Evolutionary conservation across 2,888 invertebrate genomes (phyloP), one percentile per base, ranked within the genome.

Genomic region (Saturnia japonica): DNA sequence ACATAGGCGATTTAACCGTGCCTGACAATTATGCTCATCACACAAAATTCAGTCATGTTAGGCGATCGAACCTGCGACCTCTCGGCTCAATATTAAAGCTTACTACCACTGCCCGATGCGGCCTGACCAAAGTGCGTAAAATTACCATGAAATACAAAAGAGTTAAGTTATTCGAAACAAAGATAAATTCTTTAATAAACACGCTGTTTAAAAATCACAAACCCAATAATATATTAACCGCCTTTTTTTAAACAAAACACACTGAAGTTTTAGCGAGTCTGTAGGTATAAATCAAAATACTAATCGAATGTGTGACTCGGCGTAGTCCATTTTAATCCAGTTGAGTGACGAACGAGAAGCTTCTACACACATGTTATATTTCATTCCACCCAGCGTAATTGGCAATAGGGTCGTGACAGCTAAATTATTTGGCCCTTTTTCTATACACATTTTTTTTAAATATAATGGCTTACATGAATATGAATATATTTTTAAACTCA

Each of bases 271-370:
- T 12, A 11, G 25, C 16, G 57, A 14, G 57, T 3, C 28, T 28
- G 6, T 57, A n/a, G n/a, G n/a, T n/a, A 25, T 28, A 60, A 60
- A 60, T 60, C 28, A 28, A 54, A 54, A 11, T 54, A 60, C 57
- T 28, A 60, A 60, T 60, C 57, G 14, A 60, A 60, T 60, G 57
- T 60, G 11, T 60, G 47, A 51, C 57, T 60, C 57, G 57, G 25
- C 28, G 28, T 54, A 54, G 54, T 54, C 54, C 25, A 60, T 60
- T 60, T 60, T 60, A 60, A 60, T 60, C 57, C 14, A 8, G n/a
- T 54, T n/a, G 57, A 28, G 57, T 60, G 57, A 60, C 28, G 57
- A 60, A 60, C 57, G 57, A 60, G 57, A 60, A 28, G 22, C 57
- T 60, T 25, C 57, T 60, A 60, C 25, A 60, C 54, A 22, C 28